phyloP scores from a whole-genome alignment of 2,113 vertebrate genomes.

The Megaptera novaeangliae region DNA sequence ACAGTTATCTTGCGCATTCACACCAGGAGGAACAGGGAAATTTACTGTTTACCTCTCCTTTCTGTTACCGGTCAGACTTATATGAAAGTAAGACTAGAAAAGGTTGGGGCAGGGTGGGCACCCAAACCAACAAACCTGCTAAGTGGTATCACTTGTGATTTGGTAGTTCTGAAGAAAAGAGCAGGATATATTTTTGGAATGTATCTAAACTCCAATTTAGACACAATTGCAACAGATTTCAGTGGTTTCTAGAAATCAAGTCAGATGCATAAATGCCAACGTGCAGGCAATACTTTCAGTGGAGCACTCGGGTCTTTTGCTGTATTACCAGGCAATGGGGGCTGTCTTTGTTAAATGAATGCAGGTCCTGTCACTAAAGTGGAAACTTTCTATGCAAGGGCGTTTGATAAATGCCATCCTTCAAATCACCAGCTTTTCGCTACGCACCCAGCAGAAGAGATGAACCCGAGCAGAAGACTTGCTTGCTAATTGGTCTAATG shows the following conservation, averaged over 20 bases:
- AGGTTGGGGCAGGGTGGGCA: not conserved
- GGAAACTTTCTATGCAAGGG: constrained; percentile 47
- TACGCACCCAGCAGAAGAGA: constrained; percentile 40
- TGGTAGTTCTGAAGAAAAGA: constrained; percentile 36
- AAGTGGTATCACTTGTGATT: not conserved
- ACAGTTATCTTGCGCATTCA: constrained; percentile 59
- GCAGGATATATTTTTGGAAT: not conserved
- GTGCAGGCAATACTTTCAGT: not conserved
- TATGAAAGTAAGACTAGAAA: constrained; percentile 46
- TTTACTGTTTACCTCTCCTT: not conserved
- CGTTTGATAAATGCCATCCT: constrained; percentile 21
- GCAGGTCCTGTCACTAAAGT: constrained; percentile 25
- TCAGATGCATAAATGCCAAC: not conserved
- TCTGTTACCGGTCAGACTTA: constrained; percentile 31
- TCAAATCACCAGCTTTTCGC: constrained; percentile 1
- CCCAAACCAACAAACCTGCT: not conserved
- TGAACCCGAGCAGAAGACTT: not conserved
- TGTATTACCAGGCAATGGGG: not conserved
- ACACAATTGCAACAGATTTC: not conserved
- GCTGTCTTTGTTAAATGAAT: constrained; percentile 11
- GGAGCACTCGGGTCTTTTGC: not conserved
- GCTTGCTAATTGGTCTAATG: constrained; percentile 53
- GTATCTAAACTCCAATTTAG: not conserved
- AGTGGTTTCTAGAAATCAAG: constrained; percentile 8
- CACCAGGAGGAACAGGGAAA: constrained; percentile 55